Conservation (phyloP, 2,797 vertebrate genomes). For the Amphiprion clarkii region DNA sequence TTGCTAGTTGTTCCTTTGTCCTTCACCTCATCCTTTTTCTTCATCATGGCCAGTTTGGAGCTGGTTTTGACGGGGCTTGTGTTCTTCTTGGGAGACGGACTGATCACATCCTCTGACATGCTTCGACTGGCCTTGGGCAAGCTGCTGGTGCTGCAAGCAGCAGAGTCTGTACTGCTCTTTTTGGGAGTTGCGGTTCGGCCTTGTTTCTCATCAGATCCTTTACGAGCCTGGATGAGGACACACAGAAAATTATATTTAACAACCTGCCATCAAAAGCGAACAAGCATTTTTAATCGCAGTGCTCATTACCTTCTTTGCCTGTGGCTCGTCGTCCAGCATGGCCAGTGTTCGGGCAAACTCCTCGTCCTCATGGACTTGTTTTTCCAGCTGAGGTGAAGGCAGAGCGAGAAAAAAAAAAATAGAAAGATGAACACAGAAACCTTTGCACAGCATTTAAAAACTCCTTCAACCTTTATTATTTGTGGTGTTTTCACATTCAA, state of each 20-base stretch:
- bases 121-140: conserved; percentile 38
- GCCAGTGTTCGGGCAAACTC: conserved; percentile 95
- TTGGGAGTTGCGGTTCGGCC: conserved; percentile 51
- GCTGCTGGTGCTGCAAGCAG: conserved; percentile 62
- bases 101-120: conserved; percentile 53
- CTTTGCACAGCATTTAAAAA: no score
- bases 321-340: conserved; percentile 91
- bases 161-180: conserved; percentile 65
- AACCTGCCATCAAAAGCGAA: neutral
- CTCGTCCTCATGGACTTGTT: conserved; percentile 94
- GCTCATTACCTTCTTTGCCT: conserved; percentile 88
- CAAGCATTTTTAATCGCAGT: neutral
- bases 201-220: conserved; percentile 59
- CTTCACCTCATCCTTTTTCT: conserved; percentile 82
- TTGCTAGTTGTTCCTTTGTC: conserved; percentile 67
- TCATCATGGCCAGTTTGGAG: conserved; percentile 89
- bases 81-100: conserved; percentile 76
- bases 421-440: neutral
- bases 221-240: conserved; percentile 69
- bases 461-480: no score
- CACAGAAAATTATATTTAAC: neutral
- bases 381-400: conserved; percentile 87
- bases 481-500: neutral
- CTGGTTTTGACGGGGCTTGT: conserved; percentile 79
- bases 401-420: neutral